Percentiles rank a stretch among this genome's conserved stretches.
Evolutionary conservation across 2,797 vertebrate genomes (phyloP).

Genomic region (Allobates femoralis): DNA sequence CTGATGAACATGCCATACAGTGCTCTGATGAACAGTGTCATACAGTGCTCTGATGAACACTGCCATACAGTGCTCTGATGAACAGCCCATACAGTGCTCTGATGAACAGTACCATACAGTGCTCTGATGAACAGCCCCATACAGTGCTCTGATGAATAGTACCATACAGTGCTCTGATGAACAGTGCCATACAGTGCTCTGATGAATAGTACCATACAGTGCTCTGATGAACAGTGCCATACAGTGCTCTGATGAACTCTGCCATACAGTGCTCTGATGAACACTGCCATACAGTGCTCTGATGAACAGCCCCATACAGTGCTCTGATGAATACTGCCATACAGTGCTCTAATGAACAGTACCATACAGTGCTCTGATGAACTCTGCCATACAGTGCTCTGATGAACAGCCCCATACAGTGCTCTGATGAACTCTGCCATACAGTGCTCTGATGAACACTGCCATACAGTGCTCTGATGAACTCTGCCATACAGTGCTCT

Average conservation of each 20-base stretch:
- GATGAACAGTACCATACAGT: too few relatives aligned
- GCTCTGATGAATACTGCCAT: not conserved
- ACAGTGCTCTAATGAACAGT: not conserved
- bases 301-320: not conserved
- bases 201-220: not conserved
- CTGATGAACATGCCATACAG: too few relatives aligned
- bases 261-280: too few relatives aligned
- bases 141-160: not conserved
- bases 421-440: not conserved
- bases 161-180: too few relatives aligned
- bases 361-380: not conserved
- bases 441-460: not conserved
- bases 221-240: too few relatives aligned
- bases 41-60: not conserved
- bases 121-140: too few relatives aligned
- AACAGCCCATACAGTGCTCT: not conserved
- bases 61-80: not conserved
- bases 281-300: not conserved
- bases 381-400: not conserved
- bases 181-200: too few relatives aligned
- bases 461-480: not conserved
- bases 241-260: too few relatives aligned
- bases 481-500: not conserved
- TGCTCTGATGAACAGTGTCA: too few relatives aligned
- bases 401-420: too few relatives aligned